phyloP scores from a whole-genome alignment of 1,140 invertebrate genomes.

The honey bee (Apis mellifera) region DNA sequence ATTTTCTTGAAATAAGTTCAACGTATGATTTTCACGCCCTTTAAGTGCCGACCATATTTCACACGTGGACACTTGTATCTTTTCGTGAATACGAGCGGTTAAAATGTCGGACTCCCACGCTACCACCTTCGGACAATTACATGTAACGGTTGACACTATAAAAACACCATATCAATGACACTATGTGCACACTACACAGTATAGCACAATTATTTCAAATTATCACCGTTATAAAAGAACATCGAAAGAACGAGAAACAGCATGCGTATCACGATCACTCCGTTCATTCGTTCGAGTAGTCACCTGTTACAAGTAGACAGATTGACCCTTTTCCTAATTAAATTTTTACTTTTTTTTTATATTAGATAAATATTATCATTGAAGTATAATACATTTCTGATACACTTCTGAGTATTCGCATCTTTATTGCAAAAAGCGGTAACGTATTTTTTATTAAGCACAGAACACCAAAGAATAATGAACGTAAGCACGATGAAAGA shows the following conservation, averaged over 20 bases:
- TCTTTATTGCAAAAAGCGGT: background rate
- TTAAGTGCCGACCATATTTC: conserved; percentile 44
- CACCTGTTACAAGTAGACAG: conserved; percentile 33
- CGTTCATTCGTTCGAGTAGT: conserved; percentile 21
- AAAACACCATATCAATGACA: conserved; percentile 33
- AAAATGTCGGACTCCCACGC: conserved; percentile 55
- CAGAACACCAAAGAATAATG: background rate
- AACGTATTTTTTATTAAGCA: background rate
- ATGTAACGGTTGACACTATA: conserved; percentile 46
- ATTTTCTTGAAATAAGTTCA: conserved; percentile 17
- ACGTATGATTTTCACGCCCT: conserved; percentile 23
- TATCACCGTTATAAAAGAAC: conserved; percentile 7
- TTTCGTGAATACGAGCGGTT: conserved; percentile 42
- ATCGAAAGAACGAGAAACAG: conserved; percentile 20
- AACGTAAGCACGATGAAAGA: conserved; percentile 10
- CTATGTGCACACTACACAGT: background rate
- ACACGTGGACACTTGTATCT: conserved; percentile 55
- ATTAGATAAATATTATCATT: background rate
- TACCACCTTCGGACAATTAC: conserved; percentile 42
- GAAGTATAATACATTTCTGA: background rate
- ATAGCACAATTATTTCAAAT: conserved; percentile 26
- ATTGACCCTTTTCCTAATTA: background rate
- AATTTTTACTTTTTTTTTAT: conserved; percentile 1
- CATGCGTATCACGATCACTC: conserved; percentile 23
- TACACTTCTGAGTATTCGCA: background rate